Conservation (phyloP, 92 coral and sea anemone genomes). For the Parazoanthus swiftii region DNA sequence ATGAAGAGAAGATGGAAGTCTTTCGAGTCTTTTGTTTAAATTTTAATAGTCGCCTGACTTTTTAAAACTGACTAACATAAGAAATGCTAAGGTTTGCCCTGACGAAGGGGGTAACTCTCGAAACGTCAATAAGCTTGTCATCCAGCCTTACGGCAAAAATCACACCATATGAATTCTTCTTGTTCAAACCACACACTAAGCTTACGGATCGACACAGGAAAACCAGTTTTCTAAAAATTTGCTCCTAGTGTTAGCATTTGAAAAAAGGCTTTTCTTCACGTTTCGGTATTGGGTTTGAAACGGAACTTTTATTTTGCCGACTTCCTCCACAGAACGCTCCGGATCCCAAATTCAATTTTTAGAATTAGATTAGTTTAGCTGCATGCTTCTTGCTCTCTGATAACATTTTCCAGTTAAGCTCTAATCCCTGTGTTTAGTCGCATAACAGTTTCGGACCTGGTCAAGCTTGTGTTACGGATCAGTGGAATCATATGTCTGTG, state of each 20-base stretch:
- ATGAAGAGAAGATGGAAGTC: background rate
- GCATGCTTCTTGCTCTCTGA: background rate
- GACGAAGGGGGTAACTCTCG: no score
- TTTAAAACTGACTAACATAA: background rate
- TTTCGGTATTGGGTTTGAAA: background rate
- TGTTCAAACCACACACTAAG: no score
- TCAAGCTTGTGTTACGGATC: background rate
- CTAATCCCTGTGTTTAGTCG: background rate
- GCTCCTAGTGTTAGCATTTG: background rate
- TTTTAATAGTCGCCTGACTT: background rate
- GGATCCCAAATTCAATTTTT: background rate
- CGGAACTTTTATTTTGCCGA: background rate
- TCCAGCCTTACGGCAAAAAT: no score
- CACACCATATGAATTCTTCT: no score
- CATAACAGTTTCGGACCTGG: background rate
- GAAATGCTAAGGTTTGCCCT: no score
- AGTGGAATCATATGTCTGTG: background rate
- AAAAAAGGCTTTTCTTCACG: background rate
- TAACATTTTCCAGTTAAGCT: background rate
- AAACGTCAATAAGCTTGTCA: no score
- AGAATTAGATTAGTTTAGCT: background rate
- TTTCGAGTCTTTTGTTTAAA: no score
- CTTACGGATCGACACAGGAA: no score
- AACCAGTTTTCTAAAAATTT: no score
- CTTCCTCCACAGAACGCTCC: background rate